phyloP scores from a whole-genome alignment of 2,888 invertebrate species.

The Athripsodes cinereus region DNA sequence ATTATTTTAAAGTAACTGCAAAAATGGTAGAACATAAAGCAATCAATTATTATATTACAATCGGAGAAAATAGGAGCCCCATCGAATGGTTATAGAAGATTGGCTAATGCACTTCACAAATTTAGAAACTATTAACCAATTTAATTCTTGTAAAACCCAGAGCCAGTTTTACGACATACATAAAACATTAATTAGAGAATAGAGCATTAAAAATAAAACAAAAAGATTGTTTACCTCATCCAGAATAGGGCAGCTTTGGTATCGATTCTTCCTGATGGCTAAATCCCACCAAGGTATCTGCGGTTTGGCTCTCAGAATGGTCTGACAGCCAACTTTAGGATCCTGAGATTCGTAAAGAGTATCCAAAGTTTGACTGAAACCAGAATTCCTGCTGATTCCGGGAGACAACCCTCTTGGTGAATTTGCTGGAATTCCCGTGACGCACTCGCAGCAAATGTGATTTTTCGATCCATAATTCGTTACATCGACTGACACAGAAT shows the following conservation, averaged over 20 bases:
- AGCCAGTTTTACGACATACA: no score
- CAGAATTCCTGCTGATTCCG: constrained; percentile 33
- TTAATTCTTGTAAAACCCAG: no score
- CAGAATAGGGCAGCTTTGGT: constrained; percentile 76
- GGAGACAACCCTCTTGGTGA: constrained; percentile 34
- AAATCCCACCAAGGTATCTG: constrained; percentile 85
- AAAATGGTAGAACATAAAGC: no score
- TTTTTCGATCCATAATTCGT: constrained; percentile 37
- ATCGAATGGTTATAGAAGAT: no score
- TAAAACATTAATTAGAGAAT: neutral
- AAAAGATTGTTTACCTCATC: constrained; percentile 49
- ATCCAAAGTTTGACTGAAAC: constrained; percentile 37
- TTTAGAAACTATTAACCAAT: no score
- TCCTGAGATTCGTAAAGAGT: constrained; percentile 53
- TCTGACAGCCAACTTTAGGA: constrained; percentile 63
- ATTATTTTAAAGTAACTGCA: no score
- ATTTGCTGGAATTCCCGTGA: constrained; percentile 45
- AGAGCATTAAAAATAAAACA: no score
- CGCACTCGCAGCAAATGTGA: constrained; percentile 48
- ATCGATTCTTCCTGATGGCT: constrained; percentile 71
- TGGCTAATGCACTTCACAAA: no score
- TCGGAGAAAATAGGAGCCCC: no score
- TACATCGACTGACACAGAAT: constrained; percentile 46
- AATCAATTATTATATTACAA: no score
- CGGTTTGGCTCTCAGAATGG: constrained; percentile 60